Percentiles rank a stretch among this genome's conserved stretches.
phyloP scores from a whole-genome alignment of 2,888 invertebrate species.

The Anticlea derivata region DNA sequence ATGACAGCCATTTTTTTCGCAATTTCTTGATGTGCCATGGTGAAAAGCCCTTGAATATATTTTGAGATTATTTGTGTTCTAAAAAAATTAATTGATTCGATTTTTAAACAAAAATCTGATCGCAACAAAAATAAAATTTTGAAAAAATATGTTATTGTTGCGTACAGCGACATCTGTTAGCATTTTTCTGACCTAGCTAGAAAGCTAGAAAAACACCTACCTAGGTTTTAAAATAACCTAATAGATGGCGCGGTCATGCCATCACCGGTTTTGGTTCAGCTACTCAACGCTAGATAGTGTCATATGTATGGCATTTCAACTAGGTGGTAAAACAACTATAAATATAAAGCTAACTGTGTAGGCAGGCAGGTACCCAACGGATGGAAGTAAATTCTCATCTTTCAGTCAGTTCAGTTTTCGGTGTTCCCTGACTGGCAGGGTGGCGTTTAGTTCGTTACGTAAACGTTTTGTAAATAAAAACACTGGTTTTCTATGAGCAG shows the following conservation, averaged over 20 bases:
- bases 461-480: constrained; percentile 59
- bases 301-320: background rate
- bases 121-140: too few species aligned
- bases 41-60: too few species aligned
- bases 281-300: constrained; percentile 52
- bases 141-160: too few species aligned
- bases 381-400: constrained; percentile 45
- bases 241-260: constrained; percentile 8
- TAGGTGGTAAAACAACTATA: background rate
- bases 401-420: constrained; percentile 75
- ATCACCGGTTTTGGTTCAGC: constrained; percentile 37
- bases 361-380: constrained; percentile 36
- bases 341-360: background rate
- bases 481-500: background rate
- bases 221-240: background rate
- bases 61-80: too few species aligned
- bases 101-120: too few species aligned
- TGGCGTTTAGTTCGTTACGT: constrained; percentile 75
- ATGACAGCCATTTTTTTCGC: background rate
- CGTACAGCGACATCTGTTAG: too few species aligned
- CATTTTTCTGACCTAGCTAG: too few species aligned
- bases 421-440: constrained; percentile 69
- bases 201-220: too few species aligned
- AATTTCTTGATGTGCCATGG: background rate
- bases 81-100: too few species aligned